Conservation (phyloP, 2,797 vertebrate species). For the Valencia hispanica region DNA sequence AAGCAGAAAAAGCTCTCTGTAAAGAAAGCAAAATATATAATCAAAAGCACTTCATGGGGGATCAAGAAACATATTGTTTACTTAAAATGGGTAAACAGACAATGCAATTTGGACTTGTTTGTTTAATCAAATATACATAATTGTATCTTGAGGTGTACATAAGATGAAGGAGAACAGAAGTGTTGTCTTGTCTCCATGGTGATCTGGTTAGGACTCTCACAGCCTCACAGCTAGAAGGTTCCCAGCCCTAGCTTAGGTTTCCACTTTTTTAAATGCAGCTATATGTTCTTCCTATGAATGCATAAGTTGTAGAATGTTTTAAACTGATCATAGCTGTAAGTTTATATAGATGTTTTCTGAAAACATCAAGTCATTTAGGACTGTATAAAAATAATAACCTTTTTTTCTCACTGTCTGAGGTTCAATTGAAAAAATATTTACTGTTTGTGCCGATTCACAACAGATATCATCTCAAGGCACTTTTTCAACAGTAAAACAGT, state of each 20-base stretch:
- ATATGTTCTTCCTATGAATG: not conserved
- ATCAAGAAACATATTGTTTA: not conserved
- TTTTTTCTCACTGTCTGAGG: not conserved
- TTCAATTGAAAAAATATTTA: not conserved
- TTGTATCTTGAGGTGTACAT: not conserved
- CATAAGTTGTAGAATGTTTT: not conserved
- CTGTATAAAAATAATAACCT: not conserved
- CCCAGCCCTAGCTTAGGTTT: not conserved
- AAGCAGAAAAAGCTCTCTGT: not conserved
- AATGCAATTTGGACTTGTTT: not conserved
- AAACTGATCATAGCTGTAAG: not conserved
- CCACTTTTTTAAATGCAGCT: not conserved
- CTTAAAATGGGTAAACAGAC: not conserved
- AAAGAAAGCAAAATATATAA: not conserved
- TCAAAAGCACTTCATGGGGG: not conserved
- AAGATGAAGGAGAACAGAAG: not conserved
- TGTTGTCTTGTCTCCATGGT: not conserved
- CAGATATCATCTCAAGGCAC: too few relatives aligned
- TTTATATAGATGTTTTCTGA: not conserved
- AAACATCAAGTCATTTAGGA: not conserved
- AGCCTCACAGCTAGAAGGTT: not conserved
- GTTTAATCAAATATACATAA: not conserved
- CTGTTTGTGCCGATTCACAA: too few relatives aligned
- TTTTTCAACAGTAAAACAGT: too few relatives aligned
- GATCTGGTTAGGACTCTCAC: not conserved